Evolutionary conservation across 2,797 vertebrate genomes (phyloP).

Genomic region (Crocodylus rhombifer): DNA sequence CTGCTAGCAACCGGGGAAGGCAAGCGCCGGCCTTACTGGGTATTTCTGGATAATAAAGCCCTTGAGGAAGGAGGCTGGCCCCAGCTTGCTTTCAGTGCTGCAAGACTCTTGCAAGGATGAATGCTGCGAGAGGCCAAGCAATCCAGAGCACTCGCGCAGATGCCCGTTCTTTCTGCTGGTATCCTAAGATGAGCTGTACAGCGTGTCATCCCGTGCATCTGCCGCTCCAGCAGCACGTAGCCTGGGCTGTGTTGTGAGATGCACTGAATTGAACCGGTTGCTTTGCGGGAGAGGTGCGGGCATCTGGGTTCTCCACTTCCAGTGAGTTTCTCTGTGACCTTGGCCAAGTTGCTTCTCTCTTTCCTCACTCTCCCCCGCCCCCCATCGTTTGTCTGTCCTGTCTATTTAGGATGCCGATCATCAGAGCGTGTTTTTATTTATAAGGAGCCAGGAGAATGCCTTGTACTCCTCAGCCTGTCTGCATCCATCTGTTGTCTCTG

Average conservation of each 20-base stretch:
- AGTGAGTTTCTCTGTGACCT: background rate
- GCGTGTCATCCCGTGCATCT: background rate
- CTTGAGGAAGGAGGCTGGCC: background rate
- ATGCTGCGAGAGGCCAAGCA: background rate
- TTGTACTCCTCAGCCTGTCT: too few relatives aligned
- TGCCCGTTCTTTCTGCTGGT: background rate
- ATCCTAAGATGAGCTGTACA: background rate
- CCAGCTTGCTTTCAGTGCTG: fast-evolving
- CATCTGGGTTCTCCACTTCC: background rate
- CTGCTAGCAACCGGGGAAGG: background rate
- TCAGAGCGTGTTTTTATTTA: background rate
- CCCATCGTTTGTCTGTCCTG: background rate
- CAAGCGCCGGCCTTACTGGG: background rate
- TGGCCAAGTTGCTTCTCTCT: background rate
- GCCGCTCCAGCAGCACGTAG: background rate
- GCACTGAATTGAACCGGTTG: background rate
- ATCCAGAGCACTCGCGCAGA: background rate
- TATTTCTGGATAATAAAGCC: background rate
- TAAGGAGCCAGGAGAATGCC: too few relatives aligned
- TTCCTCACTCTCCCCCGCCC: background rate
- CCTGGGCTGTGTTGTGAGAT: background rate
- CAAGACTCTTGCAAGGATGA: background rate
- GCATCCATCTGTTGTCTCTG: too few relatives aligned
- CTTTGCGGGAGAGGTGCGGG: background rate
- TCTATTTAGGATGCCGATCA: background rate